Percentiles rank a stretch among this genome's conserved stretches.
Conservation (phyloP, 2,113 vertebrate species). For the Rousettus leschenaultii region DNA sequence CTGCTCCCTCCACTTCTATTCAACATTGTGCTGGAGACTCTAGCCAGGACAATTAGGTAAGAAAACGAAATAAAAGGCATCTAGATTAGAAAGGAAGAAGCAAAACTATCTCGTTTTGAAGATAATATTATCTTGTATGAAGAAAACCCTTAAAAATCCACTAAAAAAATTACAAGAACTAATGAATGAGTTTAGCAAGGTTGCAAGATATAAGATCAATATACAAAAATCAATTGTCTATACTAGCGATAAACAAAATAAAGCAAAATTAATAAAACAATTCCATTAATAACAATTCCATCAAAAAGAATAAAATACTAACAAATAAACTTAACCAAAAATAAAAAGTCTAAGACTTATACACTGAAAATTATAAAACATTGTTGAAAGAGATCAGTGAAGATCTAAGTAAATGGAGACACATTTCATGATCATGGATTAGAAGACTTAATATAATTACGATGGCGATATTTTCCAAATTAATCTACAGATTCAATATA, state of each 20-base stretch:
- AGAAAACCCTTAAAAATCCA: neutral
- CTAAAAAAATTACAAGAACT: neutral
- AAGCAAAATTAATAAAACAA: neutral
- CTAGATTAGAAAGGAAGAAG: neutral
- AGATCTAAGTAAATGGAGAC: neutral
- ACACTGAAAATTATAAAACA: neutral
- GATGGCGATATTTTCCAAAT: neutral
- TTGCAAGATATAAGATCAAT: neutral
- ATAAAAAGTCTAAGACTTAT: neutral
- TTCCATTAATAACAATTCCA: neutral
- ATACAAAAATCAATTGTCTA: neutral
- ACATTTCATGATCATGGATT: neutral
- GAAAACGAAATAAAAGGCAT: neutral
- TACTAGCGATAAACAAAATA: neutral
- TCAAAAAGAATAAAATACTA: neutral
- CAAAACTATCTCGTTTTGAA: neutral
- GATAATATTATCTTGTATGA: neutral
- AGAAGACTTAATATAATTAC: neutral
- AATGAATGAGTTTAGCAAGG: neutral
- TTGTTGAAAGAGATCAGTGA: neutral
- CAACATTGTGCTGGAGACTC: neutral
- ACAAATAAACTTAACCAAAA: neutral
- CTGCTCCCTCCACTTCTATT: neutral
- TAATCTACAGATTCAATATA: neutral
- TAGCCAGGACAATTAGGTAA: neutral